phyloP scores from a whole-genome alignment of 2,797 vertebrate species.

The Premnoplex brunnescens region DNA sequence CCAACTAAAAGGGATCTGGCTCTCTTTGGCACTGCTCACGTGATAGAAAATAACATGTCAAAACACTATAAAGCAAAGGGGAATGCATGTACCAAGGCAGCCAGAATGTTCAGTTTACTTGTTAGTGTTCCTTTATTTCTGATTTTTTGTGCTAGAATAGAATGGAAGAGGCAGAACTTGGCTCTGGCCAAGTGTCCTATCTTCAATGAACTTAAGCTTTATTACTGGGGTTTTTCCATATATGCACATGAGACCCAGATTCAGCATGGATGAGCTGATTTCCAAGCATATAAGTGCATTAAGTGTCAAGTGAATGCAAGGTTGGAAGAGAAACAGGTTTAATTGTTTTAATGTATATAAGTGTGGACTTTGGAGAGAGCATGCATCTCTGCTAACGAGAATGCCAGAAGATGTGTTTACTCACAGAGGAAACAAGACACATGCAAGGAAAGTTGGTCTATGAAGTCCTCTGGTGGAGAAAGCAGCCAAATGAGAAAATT shows the following conservation, averaged over 20 bases:
- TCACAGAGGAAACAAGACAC: neutral
- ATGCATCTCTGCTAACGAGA: neutral
- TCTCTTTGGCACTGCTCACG: neutral
- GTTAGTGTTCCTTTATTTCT: neutral
- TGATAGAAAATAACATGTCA: constrained; percentile 6
- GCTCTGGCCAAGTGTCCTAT: neutral
- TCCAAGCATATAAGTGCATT: neutral
- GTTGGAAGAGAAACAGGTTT: neutral
- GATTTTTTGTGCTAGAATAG: constrained; percentile 5
- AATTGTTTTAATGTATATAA: neutral
- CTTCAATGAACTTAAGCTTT: neutral
- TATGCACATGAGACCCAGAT: neutral
- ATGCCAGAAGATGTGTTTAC: neutral
- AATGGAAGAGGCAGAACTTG: neutral
- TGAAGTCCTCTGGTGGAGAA: neutral
- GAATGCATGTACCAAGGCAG: neutral
- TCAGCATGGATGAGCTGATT: neutral
- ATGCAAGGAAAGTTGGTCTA: neutral
- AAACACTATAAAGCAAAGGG: neutral
- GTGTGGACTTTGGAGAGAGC: neutral
- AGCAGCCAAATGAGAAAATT: neutral
- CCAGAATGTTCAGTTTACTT: neutral
- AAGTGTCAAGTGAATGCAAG: neutral
- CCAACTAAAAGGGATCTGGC: constrained; percentile 25
- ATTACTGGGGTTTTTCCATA: neutral